phyloP scores from a whole-genome alignment of 1,140 invertebrate genomes.

The Proctacanthus coquilletti region DNA sequence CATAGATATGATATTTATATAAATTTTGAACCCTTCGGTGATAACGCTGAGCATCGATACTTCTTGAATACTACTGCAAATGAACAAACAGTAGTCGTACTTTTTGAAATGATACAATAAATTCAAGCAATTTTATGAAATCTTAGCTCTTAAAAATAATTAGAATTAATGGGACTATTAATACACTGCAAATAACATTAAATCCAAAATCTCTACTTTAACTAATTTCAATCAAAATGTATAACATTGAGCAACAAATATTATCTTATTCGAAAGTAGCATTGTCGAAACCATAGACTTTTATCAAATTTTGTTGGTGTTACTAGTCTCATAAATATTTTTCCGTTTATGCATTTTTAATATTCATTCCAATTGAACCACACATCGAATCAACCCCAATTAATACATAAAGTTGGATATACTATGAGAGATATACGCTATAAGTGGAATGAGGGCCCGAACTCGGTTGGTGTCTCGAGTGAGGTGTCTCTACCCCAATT shows the following conservation, averaged over 20 bases:
- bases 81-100: not conserved
- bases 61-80: not conserved
- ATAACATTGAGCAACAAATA: too few species aligned
- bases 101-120: constrained; percentile 1
- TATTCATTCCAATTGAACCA: not conserved
- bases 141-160: too few species aligned
- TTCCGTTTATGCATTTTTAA: not conserved
- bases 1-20: too few species aligned
- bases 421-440: constrained; percentile 93
- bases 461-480: constrained; percentile 80
- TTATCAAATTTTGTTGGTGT: not conserved
- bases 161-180: too few species aligned
- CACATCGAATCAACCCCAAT: constrained; percentile 3
- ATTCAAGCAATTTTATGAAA: too few species aligned
- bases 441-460: constrained; percentile 85
- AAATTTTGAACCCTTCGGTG: too few species aligned
- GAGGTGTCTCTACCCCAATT: constrained; percentile 90
- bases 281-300: not conserved
- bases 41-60: too few species aligned
- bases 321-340: not conserved
- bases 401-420: constrained; percentile 64
- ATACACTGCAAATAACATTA: too few species aligned
- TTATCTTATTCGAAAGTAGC: too few species aligned
- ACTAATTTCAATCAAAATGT: too few species aligned
- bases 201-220: too few species aligned